Evolutionary conservation across 1,140 invertebrate genomes (phyloP).

Genomic region (Bombus haemorrhoidalis): DNA sequence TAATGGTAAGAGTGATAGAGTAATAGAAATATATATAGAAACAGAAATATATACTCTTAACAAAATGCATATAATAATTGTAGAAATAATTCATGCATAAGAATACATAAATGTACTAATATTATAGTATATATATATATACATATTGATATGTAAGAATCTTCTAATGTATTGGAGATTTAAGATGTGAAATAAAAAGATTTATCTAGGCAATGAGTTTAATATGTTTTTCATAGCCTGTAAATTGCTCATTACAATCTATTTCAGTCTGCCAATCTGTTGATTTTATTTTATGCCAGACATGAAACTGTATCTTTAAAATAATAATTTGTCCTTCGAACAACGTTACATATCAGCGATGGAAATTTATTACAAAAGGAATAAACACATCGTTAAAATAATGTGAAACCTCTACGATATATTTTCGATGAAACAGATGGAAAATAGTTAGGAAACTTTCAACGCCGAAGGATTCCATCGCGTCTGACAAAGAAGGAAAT

Average conservation of each 20-base stretch:
- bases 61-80: neutral
- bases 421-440: neutral
- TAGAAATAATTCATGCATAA: neutral
- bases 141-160: neutral
- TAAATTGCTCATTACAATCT: too few relatives aligned
- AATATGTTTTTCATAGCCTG: too few relatives aligned
- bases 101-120: neutral
- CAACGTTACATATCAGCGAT: neutral
- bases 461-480: neutral
- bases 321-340: neutral
- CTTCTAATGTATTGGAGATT: neutral
- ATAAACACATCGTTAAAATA: too few relatives aligned
- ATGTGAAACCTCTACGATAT: neutral
- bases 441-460: neutral
- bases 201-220: neutral
- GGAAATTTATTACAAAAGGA: neutral
- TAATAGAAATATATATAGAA: neutral
- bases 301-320: neutral
- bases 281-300: neutral
- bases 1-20: neutral
- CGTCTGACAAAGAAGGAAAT: neutral
- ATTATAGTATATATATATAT: neutral
- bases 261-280: neutral
- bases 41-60: neutral
- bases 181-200: neutral